Percentiles rank a stretch among this genome's conserved stretches.
Evolutionary conservation across 1,140 invertebrate species (phyloP).

Genomic region (Philotrypesis tridentata): DNA sequence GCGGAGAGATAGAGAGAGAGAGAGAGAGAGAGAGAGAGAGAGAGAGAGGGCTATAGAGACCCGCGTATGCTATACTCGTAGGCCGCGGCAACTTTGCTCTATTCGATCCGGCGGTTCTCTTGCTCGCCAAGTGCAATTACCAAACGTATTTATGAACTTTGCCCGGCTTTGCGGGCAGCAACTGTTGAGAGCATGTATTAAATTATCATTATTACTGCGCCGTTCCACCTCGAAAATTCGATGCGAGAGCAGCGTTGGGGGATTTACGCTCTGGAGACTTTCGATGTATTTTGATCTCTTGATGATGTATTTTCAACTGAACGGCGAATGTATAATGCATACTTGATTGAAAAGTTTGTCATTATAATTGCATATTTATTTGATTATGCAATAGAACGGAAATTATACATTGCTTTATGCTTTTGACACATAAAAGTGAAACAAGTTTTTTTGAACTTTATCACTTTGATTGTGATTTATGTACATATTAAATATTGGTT

Average conservation of each 20-base stretch:
- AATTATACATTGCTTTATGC: too few relatives aligned
- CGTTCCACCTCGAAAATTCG: neutral
- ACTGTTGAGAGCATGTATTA: neutral
- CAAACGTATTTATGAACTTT: slow-evolving; percentile 23
- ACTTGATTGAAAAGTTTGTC: too few relatives aligned
- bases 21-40: too few relatives aligned
- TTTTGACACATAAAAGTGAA: too few relatives aligned
- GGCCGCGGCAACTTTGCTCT: slow-evolving; percentile 11
- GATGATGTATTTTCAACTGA: neutral
- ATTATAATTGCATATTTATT: too few relatives aligned
- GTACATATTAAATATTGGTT: too few relatives aligned
- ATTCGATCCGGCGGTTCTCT: neutral
- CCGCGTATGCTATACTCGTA: neutral
- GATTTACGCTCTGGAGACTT: neutral
- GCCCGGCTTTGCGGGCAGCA: neutral
- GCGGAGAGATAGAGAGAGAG: too few relatives aligned
- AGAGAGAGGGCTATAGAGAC: neutral
- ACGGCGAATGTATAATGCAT: too few relatives aligned
- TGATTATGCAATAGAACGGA: too few relatives aligned
- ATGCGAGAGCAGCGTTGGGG: neutral
- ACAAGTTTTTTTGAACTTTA: too few relatives aligned
- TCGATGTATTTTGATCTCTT: neutral
- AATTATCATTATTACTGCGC: neutral
- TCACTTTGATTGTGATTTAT: too few relatives aligned
- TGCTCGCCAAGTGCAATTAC: slow-evolving; percentile 12